Evolutionary conservation across 2,113 vertebrate genomes (phyloP), one percentile per base, ranked within the genome.

Genomic region (Phyllopteryx taeniolatus): DNA sequence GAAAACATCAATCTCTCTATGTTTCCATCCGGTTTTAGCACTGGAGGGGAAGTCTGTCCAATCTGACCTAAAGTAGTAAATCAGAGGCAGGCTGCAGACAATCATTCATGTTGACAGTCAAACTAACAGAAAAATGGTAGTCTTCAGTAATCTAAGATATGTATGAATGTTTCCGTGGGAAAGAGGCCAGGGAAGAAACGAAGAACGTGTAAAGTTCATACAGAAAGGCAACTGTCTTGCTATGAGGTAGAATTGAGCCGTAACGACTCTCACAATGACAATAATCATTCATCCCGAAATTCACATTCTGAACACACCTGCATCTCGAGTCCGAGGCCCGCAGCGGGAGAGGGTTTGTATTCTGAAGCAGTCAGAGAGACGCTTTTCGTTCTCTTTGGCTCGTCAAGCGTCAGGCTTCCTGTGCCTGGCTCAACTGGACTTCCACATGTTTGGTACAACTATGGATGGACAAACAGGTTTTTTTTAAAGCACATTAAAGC

Each of bases 381-480:
- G 31, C 90, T 93, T 17, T 90, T 85, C 35, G 47, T 66, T 46
- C 76, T 93, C 80, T 10, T 94, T 79, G 82, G 91, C 73, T 95
- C 95, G 33, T 95, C 93, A 0, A 79, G 53, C 3, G 74, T 72
- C 0, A 94, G 80, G 68, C 91, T 81, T 85, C 92, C 93, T 14
- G 92, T 91, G 54, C 85, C 94, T 8, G 77, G 47, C 81, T 94
- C 91, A 81, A 92, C 93, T 76, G 93, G 95, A 81, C 84, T 91
- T 77, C 96, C 96, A 68, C 96, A 98, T 1, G 90, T 93, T 86
- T 96, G 96, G 77, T 95, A 94, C 76, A 96, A 94, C 96, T 98
- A 33, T 42, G 69, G 10, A 51, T 43, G 13, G 15, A 61, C n/a
- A 80, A 10, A 76, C 15, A 68, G 4, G 69, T 4, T 68, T n/a